Evolutionary conservation across 2,888 invertebrate species (phyloP), one percentile per base, ranked within the genome.

Genomic region (Epiblema foenella): DNA sequence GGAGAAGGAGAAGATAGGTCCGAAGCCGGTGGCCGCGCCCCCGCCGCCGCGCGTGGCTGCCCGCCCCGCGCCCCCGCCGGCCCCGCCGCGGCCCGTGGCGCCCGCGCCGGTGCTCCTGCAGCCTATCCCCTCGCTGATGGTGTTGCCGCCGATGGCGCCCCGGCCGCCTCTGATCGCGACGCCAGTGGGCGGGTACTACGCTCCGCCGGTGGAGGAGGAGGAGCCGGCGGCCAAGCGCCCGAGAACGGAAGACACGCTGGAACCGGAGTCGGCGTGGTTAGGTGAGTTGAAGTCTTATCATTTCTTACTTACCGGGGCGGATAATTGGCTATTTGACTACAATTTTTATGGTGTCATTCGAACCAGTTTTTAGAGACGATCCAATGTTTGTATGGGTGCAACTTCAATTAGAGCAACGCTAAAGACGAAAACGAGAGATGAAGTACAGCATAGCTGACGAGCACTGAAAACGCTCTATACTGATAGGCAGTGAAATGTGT

Each of bases 1-100:
- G 85, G 98, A 98, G 85, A 99, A 99, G 82, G 99, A 99, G 84
- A 98, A 98, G 89, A 99, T 99, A 78, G 99, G 99, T 0, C 99
- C 98, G 0, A 97, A 96, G 90, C 97, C 97, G 2, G 96, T 96
- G 67, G 69, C 82, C 0, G 68, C 68, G 66, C 75, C 62, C 59
- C 75, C 68, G 52, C 73, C 49, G 37, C 75, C 65, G 70, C 69
- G 62, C 11, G 74, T 69, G 69, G 80, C 85, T 49, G 83, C 85
- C 66, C 72, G 63, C 58, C 68, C 69, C 83, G 79, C 72, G 77
- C 78, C 59, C 74, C 76, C 67, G 74, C 77, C 49, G 71, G 74
- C 39, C 79, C 74, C 74, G 58, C 24, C 65, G 73, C 71, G 69
- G 73, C 62, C 75, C 46, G 17, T 66, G 66, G 60, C 81, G 63